A percentile compares a stretch with the other conserved stretches of the same genome.
These are phyloP conservation scores for Rhopalosiphum maidis DNA, from an alignment of 1,140 invertebrate species.

Conservation along the genomic window DNA sequence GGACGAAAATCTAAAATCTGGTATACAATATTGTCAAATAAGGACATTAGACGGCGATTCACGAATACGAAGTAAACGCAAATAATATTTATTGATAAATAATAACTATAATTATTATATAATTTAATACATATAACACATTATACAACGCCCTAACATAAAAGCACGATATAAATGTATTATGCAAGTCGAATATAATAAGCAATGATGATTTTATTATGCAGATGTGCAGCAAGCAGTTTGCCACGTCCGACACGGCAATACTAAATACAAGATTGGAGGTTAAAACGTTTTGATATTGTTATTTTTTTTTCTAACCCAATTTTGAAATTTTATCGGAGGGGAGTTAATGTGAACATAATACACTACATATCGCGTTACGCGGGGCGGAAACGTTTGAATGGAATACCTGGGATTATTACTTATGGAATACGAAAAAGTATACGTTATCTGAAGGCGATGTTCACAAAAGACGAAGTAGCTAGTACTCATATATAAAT, in stretches of 20 bases:
- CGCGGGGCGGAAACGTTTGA: slow-evolving; percentile 51
- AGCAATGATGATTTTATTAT: slow-evolving; percentile 41
- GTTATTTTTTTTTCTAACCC: slow-evolving; percentile 29
- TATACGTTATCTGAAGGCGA: slow-evolving; percentile 52
- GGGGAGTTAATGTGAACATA: not conserved
- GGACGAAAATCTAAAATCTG: slow-evolving; percentile 9
- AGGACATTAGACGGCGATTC: not conserved
- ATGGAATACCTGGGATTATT: slow-evolving; percentile 55
- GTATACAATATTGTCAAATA: not conserved
- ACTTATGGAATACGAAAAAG: slow-evolving; percentile 15
- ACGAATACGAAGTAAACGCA: not conserved
- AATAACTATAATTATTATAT: not conserved
- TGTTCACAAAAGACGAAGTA: slow-evolving; percentile 50
- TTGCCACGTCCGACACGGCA: slow-evolving; percentile 34
- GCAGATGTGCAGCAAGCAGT: not conserved
- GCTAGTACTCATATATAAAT: not conserved
- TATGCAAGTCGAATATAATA: slow-evolving; percentile 28
- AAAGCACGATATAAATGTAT: slow-evolving; percentile 15
- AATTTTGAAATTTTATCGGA: not conserved
- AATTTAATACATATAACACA: not conserved
- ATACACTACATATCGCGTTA: slow-evolving; percentile 25
- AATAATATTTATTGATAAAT: not conserved
- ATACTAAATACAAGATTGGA: not conserved
- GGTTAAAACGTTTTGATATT: slow-evolving; percentile 39
- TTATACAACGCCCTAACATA: not conserved